Base-by-base conservation (phyloP, 2,888 invertebrate species). In the Eilema caniola region DNA sequence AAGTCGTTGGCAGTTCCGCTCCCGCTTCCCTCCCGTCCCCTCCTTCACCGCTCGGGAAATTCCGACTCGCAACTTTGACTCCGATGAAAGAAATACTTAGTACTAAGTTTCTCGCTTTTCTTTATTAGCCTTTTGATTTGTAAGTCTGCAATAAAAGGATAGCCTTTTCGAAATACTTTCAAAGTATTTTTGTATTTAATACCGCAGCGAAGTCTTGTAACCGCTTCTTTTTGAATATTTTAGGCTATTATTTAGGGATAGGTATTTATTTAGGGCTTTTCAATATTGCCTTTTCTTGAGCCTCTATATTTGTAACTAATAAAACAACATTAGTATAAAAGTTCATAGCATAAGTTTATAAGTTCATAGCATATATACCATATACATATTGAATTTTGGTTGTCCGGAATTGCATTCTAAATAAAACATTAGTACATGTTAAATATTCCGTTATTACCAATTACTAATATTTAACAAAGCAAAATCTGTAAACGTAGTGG, bases 1-100 rank as follows among this genome's bases (percentile, higher is more conserved):
- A 93, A 93, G 93, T 91, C 88, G 90, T 90, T 88, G 83, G 83
- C 83, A 84, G 88, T 91, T 93, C 92, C 92, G 90, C 72, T 84
- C 79, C 73, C 79, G 78, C 83, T 86, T 87, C 88, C 85, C 82
- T 73, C 77, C 86, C 84, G 60, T 63, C 67, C 64, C 66, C 66
- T 37, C 60, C 23, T 31, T 63, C 66, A 33, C 16, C 60, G 47
- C 28, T 63, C 85, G 86, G 92, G 90, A 92, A 92, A 88, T 89
- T 85, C 88, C 85, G 83, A 82, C 88, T 88, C 80, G 83, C 80
- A 89, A 90, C 88, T 90, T 87, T 81, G 80, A 84, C 83, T 80
- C 81, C 88, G 86, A 86, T 87, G 89, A 92, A 93, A 93, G 91
- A 93, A 93, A 93, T 92, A 91, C 92, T 92, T 90, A 71, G 70